Conservation (phyloP, 2,888 invertebrate genomes). For the Deilephila porcellus region DNA sequence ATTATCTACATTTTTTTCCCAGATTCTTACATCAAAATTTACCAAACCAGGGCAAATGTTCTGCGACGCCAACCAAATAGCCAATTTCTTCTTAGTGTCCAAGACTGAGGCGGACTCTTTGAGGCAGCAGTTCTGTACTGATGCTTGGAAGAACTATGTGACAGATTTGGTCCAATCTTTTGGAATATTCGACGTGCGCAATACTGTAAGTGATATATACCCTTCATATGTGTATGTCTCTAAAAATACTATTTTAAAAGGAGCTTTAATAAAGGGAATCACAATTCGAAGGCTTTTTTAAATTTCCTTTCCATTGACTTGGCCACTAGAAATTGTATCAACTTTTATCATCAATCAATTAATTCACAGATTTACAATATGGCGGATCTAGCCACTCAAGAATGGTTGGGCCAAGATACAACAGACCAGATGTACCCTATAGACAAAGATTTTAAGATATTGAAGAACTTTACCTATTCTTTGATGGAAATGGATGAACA, state of each 20-base stretch:
- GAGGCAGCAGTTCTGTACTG: constrained; percentile 65
- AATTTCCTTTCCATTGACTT: too few relatives aligned
- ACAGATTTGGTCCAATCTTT: constrained; percentile 68
- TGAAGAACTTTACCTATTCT: constrained; percentile 63
- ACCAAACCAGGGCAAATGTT: constrained; percentile 70
- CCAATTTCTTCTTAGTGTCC: constrained; percentile 65
- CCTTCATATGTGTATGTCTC: too few relatives aligned
- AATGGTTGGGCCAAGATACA: constrained; percentile 75
- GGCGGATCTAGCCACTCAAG: constrained; percentile 75
- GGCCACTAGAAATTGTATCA: background rate
- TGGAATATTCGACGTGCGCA: constrained; percentile 71
- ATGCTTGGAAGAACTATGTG: constrained; percentile 70
- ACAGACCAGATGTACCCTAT: constrained; percentile 67
- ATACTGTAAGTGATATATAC: constrained; percentile 62
- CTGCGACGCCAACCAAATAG: constrained; percentile 68
- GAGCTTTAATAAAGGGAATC: too few relatives aligned
- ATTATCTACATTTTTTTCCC: constrained; percentile 33
- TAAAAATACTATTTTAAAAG: too few relatives aligned
- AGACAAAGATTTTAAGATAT: constrained; percentile 64
- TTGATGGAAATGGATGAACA: constrained; percentile 52
- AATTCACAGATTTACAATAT: constrained; percentile 71
- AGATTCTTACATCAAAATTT: constrained; percentile 75
- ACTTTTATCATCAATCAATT: constrained; percentile 3
- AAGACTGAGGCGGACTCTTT: constrained; percentile 57
- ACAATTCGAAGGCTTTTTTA: too few relatives aligned